phyloP scores from a whole-genome alignment of 2,113 vertebrate species.

The Lagopus muta region DNA sequence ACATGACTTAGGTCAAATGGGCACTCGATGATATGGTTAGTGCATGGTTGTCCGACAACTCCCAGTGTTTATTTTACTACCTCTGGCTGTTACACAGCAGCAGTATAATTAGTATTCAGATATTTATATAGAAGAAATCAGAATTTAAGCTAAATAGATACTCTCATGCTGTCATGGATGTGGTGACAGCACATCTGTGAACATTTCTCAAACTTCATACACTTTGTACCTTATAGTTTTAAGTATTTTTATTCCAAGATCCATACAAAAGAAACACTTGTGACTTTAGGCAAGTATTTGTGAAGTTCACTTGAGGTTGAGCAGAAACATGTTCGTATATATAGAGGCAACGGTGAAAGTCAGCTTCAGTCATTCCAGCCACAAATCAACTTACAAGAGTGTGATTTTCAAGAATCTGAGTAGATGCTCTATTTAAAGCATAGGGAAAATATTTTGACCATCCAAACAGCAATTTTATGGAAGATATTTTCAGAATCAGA shows the following conservation, averaged over 20 bases:
- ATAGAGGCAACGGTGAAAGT: neutral
- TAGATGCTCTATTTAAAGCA: neutral
- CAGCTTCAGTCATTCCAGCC: neutral
- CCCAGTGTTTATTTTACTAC: neutral
- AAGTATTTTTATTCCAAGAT: neutral
- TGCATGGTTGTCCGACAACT: neutral
- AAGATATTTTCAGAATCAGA: neutral
- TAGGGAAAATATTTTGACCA: neutral
- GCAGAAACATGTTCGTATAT: neutral
- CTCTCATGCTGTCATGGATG: neutral
- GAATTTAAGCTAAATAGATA: neutral
- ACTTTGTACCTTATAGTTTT: neutral
- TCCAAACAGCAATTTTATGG: neutral
- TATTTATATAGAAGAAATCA: neutral
- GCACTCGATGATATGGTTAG: rapidly evolving
- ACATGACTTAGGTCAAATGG: neutral
- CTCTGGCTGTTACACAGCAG: neutral
- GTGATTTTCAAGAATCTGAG: neutral
- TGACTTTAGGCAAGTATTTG: neutral
- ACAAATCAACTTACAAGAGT: neutral
- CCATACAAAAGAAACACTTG: neutral
- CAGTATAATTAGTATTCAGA: neutral
- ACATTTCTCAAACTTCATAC: neutral
- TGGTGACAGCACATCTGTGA: neutral
- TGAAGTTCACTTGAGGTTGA: neutral